Conservation (phyloP, 2,888 invertebrate species). For the Agonopterix heracliana region DNA sequence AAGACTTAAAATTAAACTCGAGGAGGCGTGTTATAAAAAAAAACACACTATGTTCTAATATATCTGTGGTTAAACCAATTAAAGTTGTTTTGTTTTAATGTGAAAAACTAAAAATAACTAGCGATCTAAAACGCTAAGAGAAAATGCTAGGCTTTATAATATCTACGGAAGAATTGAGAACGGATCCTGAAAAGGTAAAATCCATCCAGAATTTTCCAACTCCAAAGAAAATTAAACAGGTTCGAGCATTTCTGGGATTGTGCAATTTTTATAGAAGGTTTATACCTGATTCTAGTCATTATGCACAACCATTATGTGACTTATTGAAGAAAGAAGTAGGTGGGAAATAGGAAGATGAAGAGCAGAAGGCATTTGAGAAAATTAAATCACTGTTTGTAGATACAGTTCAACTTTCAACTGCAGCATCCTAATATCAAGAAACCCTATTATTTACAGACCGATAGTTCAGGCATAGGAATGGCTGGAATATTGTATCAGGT, state of each 20-base stretch:
- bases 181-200: conserved; percentile 10
- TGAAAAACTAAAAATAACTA: conserved; percentile 6
- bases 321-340: too few relatives aligned
- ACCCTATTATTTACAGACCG: conserved; percentile 13
- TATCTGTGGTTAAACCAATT: too few relatives aligned
- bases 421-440: conserved; percentile 3
- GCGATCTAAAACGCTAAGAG: conserved; percentile 7
- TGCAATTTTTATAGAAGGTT: conserved; percentile 22
- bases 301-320: too few relatives aligned
- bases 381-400: conserved; percentile 16
- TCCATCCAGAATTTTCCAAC: conserved; percentile 14
- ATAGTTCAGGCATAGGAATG: conserved; percentile 15
- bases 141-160: conserved; percentile 19
- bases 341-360: conserved; percentile 10
- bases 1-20: too few relatives aligned
- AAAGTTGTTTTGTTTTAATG: too few relatives aligned
- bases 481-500: conserved; percentile 19
- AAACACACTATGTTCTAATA: too few relatives aligned
- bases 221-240: conserved; percentile 17
- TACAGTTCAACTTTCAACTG: background rate
- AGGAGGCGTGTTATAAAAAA: too few relatives aligned
- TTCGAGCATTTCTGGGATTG: conserved; percentile 21
- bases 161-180: conserved; percentile 10
- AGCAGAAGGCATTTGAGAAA: conserved; percentile 14
- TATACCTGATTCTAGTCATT: conserved; percentile 16